Evolutionary conservation across 2,797 vertebrate species (phyloP), one percentile per base, ranked within the genome.

Genomic region (Hirundo rustica): DNA sequence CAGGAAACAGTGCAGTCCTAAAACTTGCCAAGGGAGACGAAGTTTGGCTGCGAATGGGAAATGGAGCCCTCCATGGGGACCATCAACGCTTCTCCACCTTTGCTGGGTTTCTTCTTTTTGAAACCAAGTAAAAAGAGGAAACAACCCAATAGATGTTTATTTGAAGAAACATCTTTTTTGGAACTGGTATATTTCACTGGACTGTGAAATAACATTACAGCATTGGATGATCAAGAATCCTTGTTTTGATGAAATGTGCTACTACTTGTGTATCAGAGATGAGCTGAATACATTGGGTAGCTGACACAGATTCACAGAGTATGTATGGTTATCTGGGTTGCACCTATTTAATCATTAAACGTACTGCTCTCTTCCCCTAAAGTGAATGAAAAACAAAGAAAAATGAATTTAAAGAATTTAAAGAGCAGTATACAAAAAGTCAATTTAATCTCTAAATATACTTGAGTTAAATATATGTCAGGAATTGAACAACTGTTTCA

Each of bases 1-100:
- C 98, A 77, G 98, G 98, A 85, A 98, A 98, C 84, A 98, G 97
- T 4, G 98, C 98, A 1, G 98, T 98, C 47, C 96, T 98, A 68
- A 98, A 98, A 93, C 97, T 98, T 6, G 96, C 97, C 65, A 98
- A 98, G 74, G 98, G 98, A 65, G 98, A 98, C 60, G 98, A 98
- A 89, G 98, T 98, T 36, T 98, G 98, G 98, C 96, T 98, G 62
- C 92, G 98, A 74, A 98, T 98, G 98, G 98, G 98, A 85, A 98
- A 98, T 0, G 98, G 98, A 9, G 98, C 98, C 23, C 97, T 98
- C 42, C 98, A 98, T 1, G 98, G 98, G 42, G 98, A 98, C 76
- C 98, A 98, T 89, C 98, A 98, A 47, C 98, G 98, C 54, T 98
- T 98, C 88, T 98, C 98, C 16, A 98, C 98, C n/a, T 98, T 98